Conservation (phyloP, 2,113 vertebrate species). For the Geothlypis trichas region DNA sequence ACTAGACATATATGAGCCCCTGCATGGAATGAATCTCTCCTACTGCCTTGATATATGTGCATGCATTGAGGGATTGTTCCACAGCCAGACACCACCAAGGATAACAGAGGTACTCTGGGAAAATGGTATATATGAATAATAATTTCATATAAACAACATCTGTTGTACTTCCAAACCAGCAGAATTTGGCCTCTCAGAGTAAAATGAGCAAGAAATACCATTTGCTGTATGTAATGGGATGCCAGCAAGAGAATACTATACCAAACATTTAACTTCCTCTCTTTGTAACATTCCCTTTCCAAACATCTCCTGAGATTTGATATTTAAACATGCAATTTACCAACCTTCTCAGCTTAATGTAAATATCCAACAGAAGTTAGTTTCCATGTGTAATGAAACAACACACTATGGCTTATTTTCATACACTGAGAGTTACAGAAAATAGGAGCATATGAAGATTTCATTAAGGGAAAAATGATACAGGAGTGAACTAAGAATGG, state of each 20-base stretch:
- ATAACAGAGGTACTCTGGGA: slow-evolving; percentile 25
- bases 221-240: slow-evolving; percentile 28
- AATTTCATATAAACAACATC: slow-evolving; percentile 57
- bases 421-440: not conserved
- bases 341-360: slow-evolving; percentile 28
- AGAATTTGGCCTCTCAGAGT: slow-evolving; percentile 23
- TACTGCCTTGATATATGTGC: not conserved
- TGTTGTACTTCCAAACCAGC: slow-evolving; percentile 48
- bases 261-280: slow-evolving; percentile 57
- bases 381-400: not conserved
- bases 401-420: not conserved
- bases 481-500: not conserved
- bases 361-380: slow-evolving; percentile 43
- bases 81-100: slow-evolving; percentile 26
- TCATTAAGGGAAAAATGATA: slow-evolving; percentile 22
- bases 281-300: slow-evolving; percentile 47
- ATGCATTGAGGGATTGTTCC: slow-evolving; percentile 1
- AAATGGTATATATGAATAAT: slow-evolving; percentile 51
- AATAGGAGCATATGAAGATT: not conserved
- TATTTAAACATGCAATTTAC: slow-evolving; percentile 65
- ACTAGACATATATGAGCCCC: slow-evolving; percentile 33
- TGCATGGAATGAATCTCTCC: not conserved
- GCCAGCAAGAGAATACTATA: slow-evolving; percentile 51
- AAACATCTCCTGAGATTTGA: slow-evolving; percentile 57
- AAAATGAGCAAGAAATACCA: slow-evolving; percentile 59